A percentile compares a stretch with the other conserved stretches of the same genome.
phyloP scores from a whole-genome alignment of 2,113 vertebrate species.

The Sinocyclocheilus rhinocerous region DNA sequence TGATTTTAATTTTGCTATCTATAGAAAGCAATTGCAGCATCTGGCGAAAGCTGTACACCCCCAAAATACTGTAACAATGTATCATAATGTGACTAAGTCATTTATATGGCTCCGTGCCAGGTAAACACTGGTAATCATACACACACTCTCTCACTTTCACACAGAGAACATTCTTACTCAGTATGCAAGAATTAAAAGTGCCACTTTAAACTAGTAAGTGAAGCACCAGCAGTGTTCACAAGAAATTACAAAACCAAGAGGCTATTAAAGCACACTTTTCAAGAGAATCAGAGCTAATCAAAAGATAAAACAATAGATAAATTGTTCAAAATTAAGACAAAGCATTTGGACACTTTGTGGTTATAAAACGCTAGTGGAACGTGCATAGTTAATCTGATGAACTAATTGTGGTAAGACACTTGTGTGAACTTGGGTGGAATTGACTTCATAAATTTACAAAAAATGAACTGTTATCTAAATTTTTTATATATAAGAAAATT shows the following conservation, averaged over 20 bases:
- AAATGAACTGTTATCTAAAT: background rate
- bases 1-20: background rate
- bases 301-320: background rate
- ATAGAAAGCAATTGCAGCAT: background rate
- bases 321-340: background rate
- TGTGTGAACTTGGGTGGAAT: too few relatives aligned
- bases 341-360: background rate
- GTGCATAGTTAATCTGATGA: background rate
- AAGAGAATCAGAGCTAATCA: background rate
- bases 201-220: background rate
- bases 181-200: background rate
- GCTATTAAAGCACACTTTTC: background rate
- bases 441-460: background rate
- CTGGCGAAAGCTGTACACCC: background rate
- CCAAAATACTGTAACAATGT: background rate
- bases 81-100: background rate
- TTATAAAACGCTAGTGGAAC: background rate
- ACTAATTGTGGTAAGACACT: background rate
- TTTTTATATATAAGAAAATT: background rate
- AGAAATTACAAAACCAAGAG: background rate
- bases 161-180: background rate
- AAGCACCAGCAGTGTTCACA: background rate
- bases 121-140: background rate
- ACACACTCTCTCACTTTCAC: background rate
- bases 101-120: background rate